phyloP scores from a whole-genome alignment of 1,140 invertebrate genomes.

The Pantala flavescens region DNA sequence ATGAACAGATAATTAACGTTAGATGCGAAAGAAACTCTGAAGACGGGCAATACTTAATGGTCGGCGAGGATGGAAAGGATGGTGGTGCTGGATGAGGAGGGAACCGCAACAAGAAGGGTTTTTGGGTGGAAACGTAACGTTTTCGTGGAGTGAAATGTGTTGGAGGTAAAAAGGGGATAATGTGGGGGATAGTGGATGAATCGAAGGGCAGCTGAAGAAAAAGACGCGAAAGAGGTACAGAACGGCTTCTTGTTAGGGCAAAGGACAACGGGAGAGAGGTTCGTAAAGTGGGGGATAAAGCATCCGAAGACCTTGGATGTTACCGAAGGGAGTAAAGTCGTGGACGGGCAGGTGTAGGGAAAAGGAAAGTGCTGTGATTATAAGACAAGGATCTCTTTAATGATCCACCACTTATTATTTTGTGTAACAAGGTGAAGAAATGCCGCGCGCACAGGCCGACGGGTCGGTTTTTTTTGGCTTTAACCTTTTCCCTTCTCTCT shows the following conservation, averaged over 20 bases:
- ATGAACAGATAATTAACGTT: too few relatives aligned
- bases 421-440: conserved; percentile 6
- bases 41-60: too few relatives aligned
- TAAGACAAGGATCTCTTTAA: not conserved
- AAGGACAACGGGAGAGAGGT: not conserved
- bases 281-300: not conserved
- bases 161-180: not conserved
- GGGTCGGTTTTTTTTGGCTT: too few relatives aligned
- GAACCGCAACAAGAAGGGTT: not conserved
- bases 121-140: not conserved
- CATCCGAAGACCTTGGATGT: not conserved
- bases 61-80: not conserved
- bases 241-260: not conserved
- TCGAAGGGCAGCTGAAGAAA: not conserved
- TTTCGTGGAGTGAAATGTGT: not conserved
- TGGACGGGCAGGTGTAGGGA: not conserved
- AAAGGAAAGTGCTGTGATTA: not conserved
- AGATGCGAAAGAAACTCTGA: too few relatives aligned
- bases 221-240: not conserved
- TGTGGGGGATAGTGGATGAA: not conserved
- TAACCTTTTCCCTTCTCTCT: too few relatives aligned
- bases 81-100: not conserved
- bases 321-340: not conserved
- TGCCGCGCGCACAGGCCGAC: not conserved
- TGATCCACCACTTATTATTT: conserved; percentile 3